These are phyloP conservation scores for Theristicus caerulescens DNA, from an alignment of 2,113 vertebrate genomes.

Conservation along the genomic window DNA sequence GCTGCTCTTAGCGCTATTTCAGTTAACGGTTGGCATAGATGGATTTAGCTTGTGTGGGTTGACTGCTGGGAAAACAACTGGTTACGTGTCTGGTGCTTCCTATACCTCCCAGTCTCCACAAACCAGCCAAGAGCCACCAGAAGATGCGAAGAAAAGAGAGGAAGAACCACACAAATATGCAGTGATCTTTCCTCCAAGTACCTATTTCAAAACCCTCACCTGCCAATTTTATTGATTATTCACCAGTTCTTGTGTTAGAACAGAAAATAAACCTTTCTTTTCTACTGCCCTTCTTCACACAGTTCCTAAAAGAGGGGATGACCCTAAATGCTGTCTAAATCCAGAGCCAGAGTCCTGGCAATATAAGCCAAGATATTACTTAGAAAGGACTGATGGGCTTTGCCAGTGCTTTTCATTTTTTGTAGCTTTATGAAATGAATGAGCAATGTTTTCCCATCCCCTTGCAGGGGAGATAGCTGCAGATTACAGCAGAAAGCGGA, in stretches of 20 bases:
- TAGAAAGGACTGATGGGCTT: background rate
- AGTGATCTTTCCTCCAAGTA: background rate
- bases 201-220: background rate
- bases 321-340: background rate
- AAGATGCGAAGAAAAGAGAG: background rate
- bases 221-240: background rate
- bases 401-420: background rate
- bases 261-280: background rate
- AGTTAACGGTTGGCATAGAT: background rate
- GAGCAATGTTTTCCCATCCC: background rate
- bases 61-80: background rate
- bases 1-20: background rate
- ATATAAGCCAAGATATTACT: background rate
- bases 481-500: background rate
- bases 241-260: background rate
- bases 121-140: fast-evolving
- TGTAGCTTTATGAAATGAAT: background rate
- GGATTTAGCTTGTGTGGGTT: background rate
- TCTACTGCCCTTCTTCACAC: background rate
- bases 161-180: background rate
- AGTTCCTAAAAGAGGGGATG: background rate
- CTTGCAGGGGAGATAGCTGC: background rate
- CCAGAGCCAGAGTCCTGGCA: fast-evolving
- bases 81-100: background rate
- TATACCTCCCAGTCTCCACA: background rate